Percentiles rank a stretch among this genome's conserved stretches.
These are phyloP conservation scores for Minunthozetes semirufus DNA, from an alignment of 2,888 invertebrate genomes.

Conservation along the genomic window DNA sequence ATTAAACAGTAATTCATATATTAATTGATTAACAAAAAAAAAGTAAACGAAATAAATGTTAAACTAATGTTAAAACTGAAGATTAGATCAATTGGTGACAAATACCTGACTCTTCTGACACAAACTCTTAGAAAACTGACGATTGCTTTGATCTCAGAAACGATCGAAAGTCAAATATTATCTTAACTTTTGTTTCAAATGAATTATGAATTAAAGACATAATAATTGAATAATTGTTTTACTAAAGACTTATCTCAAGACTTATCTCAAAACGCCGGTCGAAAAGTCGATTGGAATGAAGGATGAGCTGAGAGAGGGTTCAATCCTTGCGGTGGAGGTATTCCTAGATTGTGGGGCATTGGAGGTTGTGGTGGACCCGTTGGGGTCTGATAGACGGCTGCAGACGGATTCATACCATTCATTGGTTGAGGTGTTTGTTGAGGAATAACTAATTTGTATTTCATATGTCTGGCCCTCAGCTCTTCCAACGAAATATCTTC, in stretches of 20 bases:
- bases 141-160: neutral
- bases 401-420: neutral
- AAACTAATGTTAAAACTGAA: neutral
- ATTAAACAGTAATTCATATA: neutral
- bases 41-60: neutral
- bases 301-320: constrained; percentile 4
- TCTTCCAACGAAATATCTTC: constrained; percentile 71
- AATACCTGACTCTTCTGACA: constrained; percentile 8
- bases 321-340: neutral
- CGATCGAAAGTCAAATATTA: neutral
- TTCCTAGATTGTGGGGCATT: neutral
- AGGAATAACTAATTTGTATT: constrained; percentile 35
- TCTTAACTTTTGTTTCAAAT: neutral
- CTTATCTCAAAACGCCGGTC: constrained; percentile 22
- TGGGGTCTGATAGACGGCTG: constrained; percentile 6
- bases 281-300: constrained; percentile 23
- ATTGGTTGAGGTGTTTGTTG: neutral
- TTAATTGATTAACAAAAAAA: neutral
- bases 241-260: constrained; percentile 24
- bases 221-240: constrained; percentile 5
- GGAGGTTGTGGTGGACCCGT: constrained; percentile 8
- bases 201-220: neutral
- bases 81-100: neutral
- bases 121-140: neutral
- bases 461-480: constrained; percentile 38